Base-by-base conservation (phyloP, 2,113 vertebrate species). In the Phalacrocorax brasilianus region DNA sequence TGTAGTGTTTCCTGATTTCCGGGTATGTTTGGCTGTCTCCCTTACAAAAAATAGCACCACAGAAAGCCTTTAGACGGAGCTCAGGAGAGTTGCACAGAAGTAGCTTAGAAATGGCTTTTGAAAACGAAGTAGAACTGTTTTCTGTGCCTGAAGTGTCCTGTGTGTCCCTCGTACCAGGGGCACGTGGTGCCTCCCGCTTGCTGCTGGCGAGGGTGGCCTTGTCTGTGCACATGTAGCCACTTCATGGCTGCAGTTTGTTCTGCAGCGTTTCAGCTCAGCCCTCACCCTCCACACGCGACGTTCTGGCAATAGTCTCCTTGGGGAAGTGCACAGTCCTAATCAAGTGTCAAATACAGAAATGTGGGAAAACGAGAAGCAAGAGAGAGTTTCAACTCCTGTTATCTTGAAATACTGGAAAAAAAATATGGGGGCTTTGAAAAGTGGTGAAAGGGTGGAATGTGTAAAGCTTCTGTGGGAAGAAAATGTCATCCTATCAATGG, bases 281-380 rank as follows among this genome's bases (percentile, higher is more conserved):
- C 15, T 45, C 1, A 0, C 61, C 26, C 26, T 49, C 74, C 23
- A 3, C 4, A 1, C 1, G 0, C 47, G 2, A 8, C 0, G 1
- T n/a, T 16, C 67, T 9, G 45, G 9, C 2, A 2, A 1, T 10
- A 4, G 5, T 20, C 63, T 45, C 14, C 68, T 6, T 8, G 15
- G 23, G 30, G 27, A 50, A 21, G 5, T 2, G 14, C 5, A 1
- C 1, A 0, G 28, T 52, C 35, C 38, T 44, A 4, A 49, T 20
- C 38, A 10, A 24, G 13, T 5, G 20, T 30, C 44, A 62, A 11
- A 4, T 24, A 42, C 3, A 26, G 70, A 78, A 63, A 79, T 22
- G 22, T 7, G 70, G 19, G 35, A 6, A 49, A 68, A 44, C 2
- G 6, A n/a, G 61, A 71, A 16, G 18, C 8, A 9, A 22, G 13